Percentiles rank a stretch among this genome's conserved stretches.
These are phyloP conservation scores for Drosophila ananassae DNA, from an alignment of 1,140 invertebrate species.

Conservation along the genomic window DNA sequence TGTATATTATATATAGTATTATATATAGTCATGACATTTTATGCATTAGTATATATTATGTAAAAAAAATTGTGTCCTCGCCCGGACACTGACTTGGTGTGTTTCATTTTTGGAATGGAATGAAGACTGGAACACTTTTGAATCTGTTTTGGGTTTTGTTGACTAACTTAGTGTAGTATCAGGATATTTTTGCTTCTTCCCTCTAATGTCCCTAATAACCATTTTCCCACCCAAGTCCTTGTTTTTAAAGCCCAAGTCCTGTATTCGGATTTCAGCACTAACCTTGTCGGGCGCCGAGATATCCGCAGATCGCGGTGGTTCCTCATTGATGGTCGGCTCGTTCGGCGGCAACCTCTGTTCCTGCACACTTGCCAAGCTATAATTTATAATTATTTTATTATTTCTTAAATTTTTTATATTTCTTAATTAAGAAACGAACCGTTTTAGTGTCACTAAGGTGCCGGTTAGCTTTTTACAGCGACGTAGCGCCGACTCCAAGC, in stretches of 20 bases:
- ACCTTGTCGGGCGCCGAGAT: constrained; percentile 89
- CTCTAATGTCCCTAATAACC: background rate
- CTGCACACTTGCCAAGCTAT: constrained; percentile 96
- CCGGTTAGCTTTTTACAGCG: constrained; percentile 98
- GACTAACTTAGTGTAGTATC: background rate
- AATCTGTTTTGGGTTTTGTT: background rate
- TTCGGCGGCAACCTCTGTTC: constrained; percentile 92
- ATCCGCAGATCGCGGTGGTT: constrained; percentile 87
- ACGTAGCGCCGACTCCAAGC: constrained; percentile 94
- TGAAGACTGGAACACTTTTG: background rate
- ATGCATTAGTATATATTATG: constrained; percentile 50
- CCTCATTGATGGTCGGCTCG: constrained; percentile 87
- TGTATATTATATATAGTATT: constrained; percentile 12
- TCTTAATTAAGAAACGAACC: constrained; percentile 86
- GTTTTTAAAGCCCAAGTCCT: background rate
- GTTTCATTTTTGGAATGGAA: background rate
- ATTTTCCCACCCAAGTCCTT: background rate
- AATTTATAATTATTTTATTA: background rate
- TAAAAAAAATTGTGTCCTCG: constrained; percentile 30
- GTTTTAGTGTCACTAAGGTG: constrained; percentile 97
- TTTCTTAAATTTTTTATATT: background rate
- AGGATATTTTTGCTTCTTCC: background rate
- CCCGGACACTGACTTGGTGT: background rate
- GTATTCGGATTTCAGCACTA: constrained; percentile 57
- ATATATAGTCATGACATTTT: constrained; percentile 56